phyloP scores from a whole-genome alignment of 2,797 vertebrate species.

The Diceros bicornis region DNA sequence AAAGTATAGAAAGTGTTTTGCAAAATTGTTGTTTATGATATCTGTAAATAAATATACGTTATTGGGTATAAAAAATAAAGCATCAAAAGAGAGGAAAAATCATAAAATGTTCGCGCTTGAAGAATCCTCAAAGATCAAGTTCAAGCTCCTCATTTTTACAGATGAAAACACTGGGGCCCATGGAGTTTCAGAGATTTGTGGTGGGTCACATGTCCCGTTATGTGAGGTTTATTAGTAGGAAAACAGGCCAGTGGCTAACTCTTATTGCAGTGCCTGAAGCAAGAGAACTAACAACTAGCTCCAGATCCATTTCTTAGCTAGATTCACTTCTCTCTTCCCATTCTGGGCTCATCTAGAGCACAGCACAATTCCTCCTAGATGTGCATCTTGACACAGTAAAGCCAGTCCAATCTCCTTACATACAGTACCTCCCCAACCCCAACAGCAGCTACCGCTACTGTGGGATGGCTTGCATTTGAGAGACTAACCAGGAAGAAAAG shows the following conservation, averaged over 20 bases:
- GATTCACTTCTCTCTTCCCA: background rate
- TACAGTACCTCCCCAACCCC: background rate
- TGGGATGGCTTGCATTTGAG: background rate
- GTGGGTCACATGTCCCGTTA: background rate
- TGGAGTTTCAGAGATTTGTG: background rate
- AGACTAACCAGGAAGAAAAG: background rate
- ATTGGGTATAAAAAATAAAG: background rate
- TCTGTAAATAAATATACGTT: background rate
- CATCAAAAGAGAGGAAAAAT: background rate
- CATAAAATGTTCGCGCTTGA: background rate
- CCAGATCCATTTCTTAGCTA: background rate
- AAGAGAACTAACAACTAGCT: background rate
- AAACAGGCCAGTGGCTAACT: background rate
- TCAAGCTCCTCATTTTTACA: background rate
- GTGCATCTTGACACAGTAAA: background rate
- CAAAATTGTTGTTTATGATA: constrained; percentile 31
- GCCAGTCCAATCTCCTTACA: background rate
- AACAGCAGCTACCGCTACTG: background rate
- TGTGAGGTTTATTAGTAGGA: background rate
- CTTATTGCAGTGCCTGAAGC: background rate
- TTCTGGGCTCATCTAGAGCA: background rate
- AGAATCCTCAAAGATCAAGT: background rate
- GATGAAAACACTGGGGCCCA: background rate
- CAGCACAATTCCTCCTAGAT: background rate
- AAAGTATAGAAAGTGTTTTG: background rate